phyloP scores from a whole-genome alignment of 2,797 vertebrate genomes.

The Argentina silus region DNA sequence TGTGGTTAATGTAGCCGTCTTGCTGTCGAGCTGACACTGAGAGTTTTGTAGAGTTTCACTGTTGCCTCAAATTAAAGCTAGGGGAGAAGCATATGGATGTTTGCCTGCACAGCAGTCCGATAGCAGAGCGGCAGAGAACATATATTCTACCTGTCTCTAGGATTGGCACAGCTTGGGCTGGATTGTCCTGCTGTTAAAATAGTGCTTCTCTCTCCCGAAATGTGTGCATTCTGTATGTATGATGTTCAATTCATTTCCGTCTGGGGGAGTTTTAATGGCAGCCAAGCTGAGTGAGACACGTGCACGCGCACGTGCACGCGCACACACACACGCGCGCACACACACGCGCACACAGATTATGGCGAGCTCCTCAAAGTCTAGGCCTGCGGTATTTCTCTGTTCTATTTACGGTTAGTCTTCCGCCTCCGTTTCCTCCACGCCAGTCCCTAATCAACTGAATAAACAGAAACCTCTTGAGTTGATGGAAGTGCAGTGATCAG shows the following conservation, averaged over 20 bases:
- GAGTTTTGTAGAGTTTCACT: slow-evolving; percentile 22
- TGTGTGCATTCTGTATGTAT: slow-evolving; percentile 34
- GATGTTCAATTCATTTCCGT: slow-evolving; percentile 36
- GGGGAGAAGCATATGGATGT: slow-evolving; percentile 26
- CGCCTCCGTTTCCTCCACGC: slow-evolving; percentile 54
- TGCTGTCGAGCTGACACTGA: slow-evolving; percentile 8
- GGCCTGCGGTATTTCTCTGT: background rate
- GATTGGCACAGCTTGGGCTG: slow-evolving; percentile 34
- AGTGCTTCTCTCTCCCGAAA: slow-evolving; percentile 34
- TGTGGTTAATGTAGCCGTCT: background rate
- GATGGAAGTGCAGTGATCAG: slow-evolving; percentile 52
- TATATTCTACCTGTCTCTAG: slow-evolving; percentile 30
- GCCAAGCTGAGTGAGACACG: slow-evolving; percentile 26
- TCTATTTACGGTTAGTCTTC: slow-evolving; percentile 27
- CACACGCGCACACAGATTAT: background rate
- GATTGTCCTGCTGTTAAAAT: slow-evolving; percentile 48
- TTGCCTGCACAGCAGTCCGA: slow-evolving; percentile 26
- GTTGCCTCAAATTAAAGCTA: slow-evolving; percentile 20
- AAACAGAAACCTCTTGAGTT: slow-evolving; percentile 61
- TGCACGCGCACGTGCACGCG: no score
- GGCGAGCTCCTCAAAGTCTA: background rate
- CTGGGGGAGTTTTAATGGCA: slow-evolving; percentile 46
- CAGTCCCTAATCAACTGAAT: slow-evolving; percentile 68
- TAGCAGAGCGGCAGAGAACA: background rate
- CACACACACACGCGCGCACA: no score